Percentiles rank a stretch among this genome's conserved stretches.
phyloP scores from a whole-genome alignment of 2,797 vertebrate genomes.

The Mionectes olivaceus region DNA sequence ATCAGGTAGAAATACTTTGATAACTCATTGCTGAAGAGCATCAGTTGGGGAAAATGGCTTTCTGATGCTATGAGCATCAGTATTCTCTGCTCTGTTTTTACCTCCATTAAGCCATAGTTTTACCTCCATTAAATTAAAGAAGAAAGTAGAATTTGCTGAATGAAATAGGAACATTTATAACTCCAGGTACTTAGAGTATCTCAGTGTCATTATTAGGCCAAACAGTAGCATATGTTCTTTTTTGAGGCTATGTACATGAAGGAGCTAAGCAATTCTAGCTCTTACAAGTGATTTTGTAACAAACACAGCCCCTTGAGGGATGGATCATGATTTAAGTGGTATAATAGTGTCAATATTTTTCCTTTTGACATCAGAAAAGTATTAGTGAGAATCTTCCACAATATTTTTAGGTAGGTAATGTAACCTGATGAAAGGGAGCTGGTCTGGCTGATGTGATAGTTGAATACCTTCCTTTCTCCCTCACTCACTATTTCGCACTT shows the following conservation, averaged over 20 bases:
- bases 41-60: not conserved
- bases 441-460: not conserved
- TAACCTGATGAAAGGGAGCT: not conserved
- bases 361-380: not conserved
- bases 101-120: not conserved
- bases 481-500: not conserved
- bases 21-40: not conserved
- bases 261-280: not conserved
- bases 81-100: not conserved
- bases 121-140: not conserved
- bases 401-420: not conserved
- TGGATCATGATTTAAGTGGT: not conserved
- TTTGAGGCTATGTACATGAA: not conserved
- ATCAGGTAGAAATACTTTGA: not conserved
- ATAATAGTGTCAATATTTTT: not conserved
- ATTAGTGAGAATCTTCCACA: not conserved
- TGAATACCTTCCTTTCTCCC: not conserved
- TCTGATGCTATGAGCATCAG: not conserved
- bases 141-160: not conserved
- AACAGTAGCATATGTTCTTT: not conserved
- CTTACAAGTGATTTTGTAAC: not conserved
- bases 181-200: not conserved
- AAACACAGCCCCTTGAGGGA: not conserved
- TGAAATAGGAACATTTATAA: not conserved
- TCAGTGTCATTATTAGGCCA: not conserved